These are phyloP conservation scores for Meiosimyza platycephala DNA, from an alignment of 2,888 invertebrate genomes.

Conservation along the genomic window DNA sequence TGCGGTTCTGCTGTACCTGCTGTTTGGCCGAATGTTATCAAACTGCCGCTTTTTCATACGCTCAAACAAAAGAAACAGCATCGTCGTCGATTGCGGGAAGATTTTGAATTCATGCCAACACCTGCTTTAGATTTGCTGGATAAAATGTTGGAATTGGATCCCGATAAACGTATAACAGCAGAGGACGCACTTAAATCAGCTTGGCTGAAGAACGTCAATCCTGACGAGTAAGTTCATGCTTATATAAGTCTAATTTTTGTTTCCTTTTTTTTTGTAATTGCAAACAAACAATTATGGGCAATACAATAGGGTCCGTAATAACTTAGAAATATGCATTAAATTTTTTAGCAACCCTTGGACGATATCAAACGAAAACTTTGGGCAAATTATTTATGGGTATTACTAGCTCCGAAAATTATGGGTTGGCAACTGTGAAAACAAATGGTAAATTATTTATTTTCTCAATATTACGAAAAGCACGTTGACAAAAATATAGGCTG, in stretches of 20 bases:
- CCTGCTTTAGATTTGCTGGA: conserved; percentile 91
- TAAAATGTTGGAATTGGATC: conserved; percentile 96
- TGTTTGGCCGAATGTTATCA: conserved; percentile 96
- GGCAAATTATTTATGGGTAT: no score
- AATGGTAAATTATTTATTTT: no score
- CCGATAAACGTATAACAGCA: conserved; percentile 91
- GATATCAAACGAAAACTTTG: not conserved
- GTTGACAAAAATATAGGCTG: no score
- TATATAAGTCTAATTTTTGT: not conserved
- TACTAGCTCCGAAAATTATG: no score
- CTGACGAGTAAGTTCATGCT: conserved; percentile 80
- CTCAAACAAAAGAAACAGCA: conserved; percentile 92
- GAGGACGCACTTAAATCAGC: conserved; percentile 91
- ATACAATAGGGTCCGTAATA: no score
- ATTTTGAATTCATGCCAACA: conserved; percentile 91
- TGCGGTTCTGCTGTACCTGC: conserved; percentile 97
- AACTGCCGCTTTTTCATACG: conserved; percentile 91
- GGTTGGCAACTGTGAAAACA: no score
- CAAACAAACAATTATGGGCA: no score
- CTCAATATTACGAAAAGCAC: no score
- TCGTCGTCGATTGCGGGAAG: conserved; percentile 88
- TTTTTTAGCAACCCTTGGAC: no score
- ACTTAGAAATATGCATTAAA: no score
- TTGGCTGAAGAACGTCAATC: conserved; percentile 92
- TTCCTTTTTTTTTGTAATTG: conserved; percentile 12